These are phyloP conservation scores for Sebastes steindachneri DNA, from an alignment of 2,797 vertebrate genomes.

Conservation along the genomic window DNA sequence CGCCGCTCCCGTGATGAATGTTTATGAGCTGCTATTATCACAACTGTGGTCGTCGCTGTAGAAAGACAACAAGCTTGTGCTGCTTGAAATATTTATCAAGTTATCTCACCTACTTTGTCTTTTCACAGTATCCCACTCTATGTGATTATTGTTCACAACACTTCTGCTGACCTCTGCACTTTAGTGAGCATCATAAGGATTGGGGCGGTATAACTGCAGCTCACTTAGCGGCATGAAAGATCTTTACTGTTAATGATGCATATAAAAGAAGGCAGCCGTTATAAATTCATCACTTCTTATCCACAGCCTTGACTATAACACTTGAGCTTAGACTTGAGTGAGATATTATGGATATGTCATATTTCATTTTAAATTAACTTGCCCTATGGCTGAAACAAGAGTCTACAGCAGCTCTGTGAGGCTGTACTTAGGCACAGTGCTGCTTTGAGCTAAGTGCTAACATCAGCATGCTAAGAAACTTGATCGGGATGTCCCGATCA, in stretches of 20 bases:
- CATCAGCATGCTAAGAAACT: neutral
- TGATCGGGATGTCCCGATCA: neutral
- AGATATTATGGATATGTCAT: neutral
- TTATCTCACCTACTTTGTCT: constrained; percentile 10
- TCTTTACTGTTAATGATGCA: constrained; percentile 9
- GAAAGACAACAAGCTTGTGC: constrained; percentile 16
- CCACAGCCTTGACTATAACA: neutral
- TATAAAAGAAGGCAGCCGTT: neutral
- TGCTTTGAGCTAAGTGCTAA: neutral
- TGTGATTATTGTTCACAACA: constrained; percentile 6
- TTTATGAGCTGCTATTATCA: constrained; percentile 45
- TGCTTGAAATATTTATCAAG: constrained; percentile 47
- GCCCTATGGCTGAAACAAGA: neutral
- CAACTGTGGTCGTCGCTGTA: neutral
- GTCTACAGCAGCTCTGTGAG: neutral
- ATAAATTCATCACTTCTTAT: neutral
- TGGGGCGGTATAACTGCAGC: neutral
- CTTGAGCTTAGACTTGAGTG: neutral
- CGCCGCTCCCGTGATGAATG: constrained; percentile 26
- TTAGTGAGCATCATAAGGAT: neutral
- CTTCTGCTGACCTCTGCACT: constrained; percentile 3
- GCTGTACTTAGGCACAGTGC: neutral
- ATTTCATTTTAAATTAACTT: neutral
- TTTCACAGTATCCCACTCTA: neutral
- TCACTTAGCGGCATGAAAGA: neutral